These are phyloP conservation scores for Cervus canadensis DNA, from an alignment of 2,113 vertebrate genomes.

Conservation along the genomic window DNA sequence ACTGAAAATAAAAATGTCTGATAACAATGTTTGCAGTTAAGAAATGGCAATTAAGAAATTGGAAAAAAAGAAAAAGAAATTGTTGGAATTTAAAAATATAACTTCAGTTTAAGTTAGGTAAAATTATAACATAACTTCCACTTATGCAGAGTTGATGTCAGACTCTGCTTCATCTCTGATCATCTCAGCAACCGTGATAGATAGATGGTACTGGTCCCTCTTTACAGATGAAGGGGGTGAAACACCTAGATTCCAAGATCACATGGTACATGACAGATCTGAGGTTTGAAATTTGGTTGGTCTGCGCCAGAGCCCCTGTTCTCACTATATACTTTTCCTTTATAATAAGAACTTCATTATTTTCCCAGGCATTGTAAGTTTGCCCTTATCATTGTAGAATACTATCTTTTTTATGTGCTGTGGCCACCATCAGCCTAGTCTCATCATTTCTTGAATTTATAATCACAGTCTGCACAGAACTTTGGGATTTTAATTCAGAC, in stretches of 20 bases:
- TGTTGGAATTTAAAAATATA: not conserved
- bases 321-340: not conserved
- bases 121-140: not conserved
- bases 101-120: not conserved
- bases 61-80: not conserved
- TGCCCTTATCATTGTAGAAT: not conserved
- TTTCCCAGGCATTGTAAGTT: not conserved
- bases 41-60: not conserved
- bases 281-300: not conserved
- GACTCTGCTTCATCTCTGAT: not conserved
- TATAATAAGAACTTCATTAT: not conserved
- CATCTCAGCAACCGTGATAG: not conserved
- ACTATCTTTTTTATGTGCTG: not conserved
- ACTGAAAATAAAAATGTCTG: not conserved
- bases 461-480: not conserved
- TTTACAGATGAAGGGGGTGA: not conserved
- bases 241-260: not conserved
- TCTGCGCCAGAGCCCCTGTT: not conserved
- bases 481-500: not conserved
- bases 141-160: not conserved
- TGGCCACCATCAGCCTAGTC: not conserved
- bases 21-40: not conserved
- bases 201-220: not conserved
- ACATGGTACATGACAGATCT: not conserved
- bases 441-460: not conserved